These are phyloP conservation scores for Galagoides demidoff DNA, from an alignment of 2,797 vertebrate species.

Conservation along the genomic window DNA sequence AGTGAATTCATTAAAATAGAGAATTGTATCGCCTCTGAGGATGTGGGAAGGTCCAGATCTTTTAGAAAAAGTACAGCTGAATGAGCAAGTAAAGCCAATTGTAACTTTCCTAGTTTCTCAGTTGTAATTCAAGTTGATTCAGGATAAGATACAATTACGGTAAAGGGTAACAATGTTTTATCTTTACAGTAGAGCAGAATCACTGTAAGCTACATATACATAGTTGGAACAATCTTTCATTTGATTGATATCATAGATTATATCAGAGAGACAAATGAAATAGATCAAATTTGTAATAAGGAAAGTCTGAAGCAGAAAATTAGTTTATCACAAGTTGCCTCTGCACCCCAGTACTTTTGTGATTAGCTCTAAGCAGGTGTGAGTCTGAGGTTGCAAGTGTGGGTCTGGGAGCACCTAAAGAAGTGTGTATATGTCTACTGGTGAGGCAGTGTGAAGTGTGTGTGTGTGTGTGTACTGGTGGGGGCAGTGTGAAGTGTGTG, in stretches of 20 bases:
- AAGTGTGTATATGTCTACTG: not conserved
- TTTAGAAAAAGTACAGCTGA: slow-evolving; percentile 71
- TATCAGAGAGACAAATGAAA: slow-evolving; percentile 49
- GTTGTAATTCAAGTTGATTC: slow-evolving; percentile 69
- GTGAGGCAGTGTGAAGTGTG: too few relatives aligned
- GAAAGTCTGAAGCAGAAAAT: slow-evolving; percentile 32
- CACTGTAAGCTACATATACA: slow-evolving; percentile 14
- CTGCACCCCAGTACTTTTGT: not conserved
- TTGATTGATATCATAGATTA: slow-evolving; percentile 49
- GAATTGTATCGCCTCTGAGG: slow-evolving; percentile 74
- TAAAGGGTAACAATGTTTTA: slow-evolving; percentile 51
- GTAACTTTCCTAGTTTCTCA: slow-evolving; percentile 59
- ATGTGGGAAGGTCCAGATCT: slow-evolving; percentile 58
- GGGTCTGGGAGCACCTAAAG: too few relatives aligned
- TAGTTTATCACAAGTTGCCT: slow-evolving; percentile 6
- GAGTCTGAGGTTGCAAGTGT: not conserved
- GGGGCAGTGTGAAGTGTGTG: too few relatives aligned
- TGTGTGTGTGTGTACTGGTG: too few relatives aligned
- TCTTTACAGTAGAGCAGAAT: slow-evolving; percentile 47
- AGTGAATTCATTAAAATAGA: slow-evolving; percentile 80
- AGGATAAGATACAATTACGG: slow-evolving; percentile 47
- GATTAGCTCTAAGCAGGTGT: not conserved
- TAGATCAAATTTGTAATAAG: slow-evolving; percentile 50
- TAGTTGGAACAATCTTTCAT: slow-evolving; percentile 24
- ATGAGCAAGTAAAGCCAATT: slow-evolving; percentile 69